A percentile compares a stretch with the other conserved stretches of the same genome.
phyloP scores from a whole-genome alignment of 2,888 invertebrate genomes.

The Brachyopa scutellaris region DNA sequence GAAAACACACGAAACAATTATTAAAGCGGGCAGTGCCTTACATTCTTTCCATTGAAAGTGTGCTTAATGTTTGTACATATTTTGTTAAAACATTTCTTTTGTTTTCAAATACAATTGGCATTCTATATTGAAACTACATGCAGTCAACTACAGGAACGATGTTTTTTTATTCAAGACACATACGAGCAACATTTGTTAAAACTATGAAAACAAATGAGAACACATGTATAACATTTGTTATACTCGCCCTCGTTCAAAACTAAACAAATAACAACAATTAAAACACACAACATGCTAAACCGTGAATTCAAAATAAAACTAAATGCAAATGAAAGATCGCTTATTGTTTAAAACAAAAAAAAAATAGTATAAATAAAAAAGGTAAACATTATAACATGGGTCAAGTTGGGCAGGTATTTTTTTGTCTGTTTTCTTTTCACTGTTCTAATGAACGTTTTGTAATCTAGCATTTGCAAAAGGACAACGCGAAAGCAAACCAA shows the following conservation, averaged over 20 bases:
- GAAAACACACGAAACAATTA: background rate
- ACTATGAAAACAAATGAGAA: conserved; percentile 19
- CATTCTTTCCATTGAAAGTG: conserved; percentile 17
- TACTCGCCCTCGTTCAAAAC: conserved; percentile 30
- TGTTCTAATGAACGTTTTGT: too few species aligned
- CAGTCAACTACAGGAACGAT: conserved; percentile 49
- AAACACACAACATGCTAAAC: conserved; percentile 70
- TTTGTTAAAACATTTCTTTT: too few species aligned
- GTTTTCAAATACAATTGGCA: conserved; percentile 53
- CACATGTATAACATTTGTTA: conserved; percentile 13
- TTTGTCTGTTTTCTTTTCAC: too few species aligned
- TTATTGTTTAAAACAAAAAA: background rate
- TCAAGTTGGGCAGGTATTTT: conserved; percentile 18
- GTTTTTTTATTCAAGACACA: conserved; percentile 40
- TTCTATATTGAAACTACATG: conserved; percentile 58
- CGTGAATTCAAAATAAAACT: conserved; percentile 54
- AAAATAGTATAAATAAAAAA: conserved; percentile 15
- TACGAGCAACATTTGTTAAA: conserved; percentile 55
- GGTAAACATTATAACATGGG: conserved; percentile 37
- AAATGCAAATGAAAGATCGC: conserved; percentile 63
- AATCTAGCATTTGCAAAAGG: too few species aligned
- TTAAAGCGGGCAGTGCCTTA: conserved; percentile 12
- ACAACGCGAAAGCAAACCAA: too few species aligned
- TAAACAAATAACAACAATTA: conserved; percentile 65
- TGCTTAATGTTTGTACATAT: too few species aligned